Conservation (phyloP, 2,888 invertebrate species). For the Plebejus melissa region DNA sequence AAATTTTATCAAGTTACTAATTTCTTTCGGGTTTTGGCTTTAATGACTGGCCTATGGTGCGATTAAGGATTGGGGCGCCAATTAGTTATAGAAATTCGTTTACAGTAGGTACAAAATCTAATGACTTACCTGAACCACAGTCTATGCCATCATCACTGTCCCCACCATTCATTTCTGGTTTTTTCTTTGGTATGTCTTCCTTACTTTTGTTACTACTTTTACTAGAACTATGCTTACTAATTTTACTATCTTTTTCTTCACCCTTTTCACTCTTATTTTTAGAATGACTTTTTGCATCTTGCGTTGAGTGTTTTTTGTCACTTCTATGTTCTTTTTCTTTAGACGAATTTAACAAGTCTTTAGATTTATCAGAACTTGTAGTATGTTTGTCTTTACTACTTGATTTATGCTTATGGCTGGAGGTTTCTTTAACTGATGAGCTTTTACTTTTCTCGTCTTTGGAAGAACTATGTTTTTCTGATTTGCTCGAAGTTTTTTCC, state of each 20-base stretch:
- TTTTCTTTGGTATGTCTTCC: conserved; percentile 71
- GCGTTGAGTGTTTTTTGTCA: conserved; percentile 57
- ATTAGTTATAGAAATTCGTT: background rate
- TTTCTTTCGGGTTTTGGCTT: too few species aligned
- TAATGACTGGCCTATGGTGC: too few species aligned
- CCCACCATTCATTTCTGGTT: conserved; percentile 49
- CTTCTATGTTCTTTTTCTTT: conserved; percentile 62
- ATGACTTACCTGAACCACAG: conserved; percentile 79
- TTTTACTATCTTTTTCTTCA: conserved; percentile 46
- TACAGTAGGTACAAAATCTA: background rate
- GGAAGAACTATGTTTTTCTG: conserved; percentile 48
- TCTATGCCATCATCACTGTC: conserved; percentile 83
- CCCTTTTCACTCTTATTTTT: conserved; percentile 51
- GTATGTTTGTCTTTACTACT: conserved; percentile 62
- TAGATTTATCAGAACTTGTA: conserved; percentile 61
- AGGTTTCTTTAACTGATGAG: conserved; percentile 50
- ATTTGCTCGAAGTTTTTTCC: conserved; percentile 44
- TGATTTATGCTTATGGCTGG: conserved; percentile 51
- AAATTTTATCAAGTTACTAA: too few species aligned
- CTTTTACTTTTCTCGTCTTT: conserved; percentile 48
- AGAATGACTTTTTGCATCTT: conserved; percentile 50
- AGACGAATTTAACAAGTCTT: conserved; percentile 58
- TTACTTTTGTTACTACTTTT: conserved; percentile 55
- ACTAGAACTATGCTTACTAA: conserved; percentile 56
- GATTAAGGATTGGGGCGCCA: too few species aligned